Conservation (phyloP, 2,797 vertebrate species). For the Bufotes viridis region DNA sequence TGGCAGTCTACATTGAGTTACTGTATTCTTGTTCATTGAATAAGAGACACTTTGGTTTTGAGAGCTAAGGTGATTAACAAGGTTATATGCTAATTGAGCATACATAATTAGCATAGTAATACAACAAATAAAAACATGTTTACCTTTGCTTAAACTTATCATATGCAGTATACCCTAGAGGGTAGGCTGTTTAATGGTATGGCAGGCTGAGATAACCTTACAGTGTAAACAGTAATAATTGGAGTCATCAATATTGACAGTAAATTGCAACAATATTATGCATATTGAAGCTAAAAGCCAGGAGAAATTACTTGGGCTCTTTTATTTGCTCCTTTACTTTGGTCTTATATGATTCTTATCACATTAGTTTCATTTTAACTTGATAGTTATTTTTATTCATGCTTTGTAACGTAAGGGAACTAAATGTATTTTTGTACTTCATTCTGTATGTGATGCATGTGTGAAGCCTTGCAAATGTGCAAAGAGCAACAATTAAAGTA, state of each 20-base stretch:
- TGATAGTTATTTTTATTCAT: background rate
- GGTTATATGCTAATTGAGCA: slow-evolving; percentile 40
- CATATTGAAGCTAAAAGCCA: background rate
- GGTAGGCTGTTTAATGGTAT: slow-evolving; percentile 26
- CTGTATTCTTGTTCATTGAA: background rate
- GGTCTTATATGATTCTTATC: background rate
- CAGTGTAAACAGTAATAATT: slow-evolving; percentile 33
- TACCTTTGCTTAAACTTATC: slow-evolving; percentile 2
- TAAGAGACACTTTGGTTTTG: background rate
- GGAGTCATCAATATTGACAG: slow-evolving; percentile 21
- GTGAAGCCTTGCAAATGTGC: slow-evolving; percentile 16
- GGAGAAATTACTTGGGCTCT: background rate
- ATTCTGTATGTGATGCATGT: background rate
- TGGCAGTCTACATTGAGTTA: background rate
- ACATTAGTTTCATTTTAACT: slow-evolving; percentile 4
- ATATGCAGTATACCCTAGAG: slow-evolving; percentile 14
- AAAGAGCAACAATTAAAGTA: slow-evolving; percentile 44
- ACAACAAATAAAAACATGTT: slow-evolving; percentile 38
- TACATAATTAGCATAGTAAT: slow-evolving; percentile 27
- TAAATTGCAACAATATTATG: background rate
- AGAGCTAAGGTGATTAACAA: slow-evolving; percentile 21
- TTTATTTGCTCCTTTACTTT: background rate
- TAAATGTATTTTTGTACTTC: background rate
- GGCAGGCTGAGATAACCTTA: background rate
- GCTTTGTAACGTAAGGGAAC: background rate